These are phyloP conservation scores for Phymanthus crucifer DNA, from an alignment of 92 coral and sea anemone genomes.

Conservation along the genomic window DNA sequence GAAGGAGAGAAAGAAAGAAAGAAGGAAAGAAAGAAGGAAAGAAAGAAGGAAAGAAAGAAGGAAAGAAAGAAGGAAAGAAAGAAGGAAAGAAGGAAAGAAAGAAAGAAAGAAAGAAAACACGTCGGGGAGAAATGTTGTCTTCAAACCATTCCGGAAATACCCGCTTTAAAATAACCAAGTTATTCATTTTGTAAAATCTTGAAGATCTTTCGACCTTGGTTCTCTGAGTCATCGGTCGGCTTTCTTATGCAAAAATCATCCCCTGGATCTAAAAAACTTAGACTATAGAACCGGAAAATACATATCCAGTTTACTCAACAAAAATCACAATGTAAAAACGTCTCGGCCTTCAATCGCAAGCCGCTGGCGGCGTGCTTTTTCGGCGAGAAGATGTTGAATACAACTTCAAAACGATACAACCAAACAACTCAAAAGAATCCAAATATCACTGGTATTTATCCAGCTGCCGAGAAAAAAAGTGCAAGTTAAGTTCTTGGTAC, in stretches of 20 bases:
- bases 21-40: background rate
- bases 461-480: constrained; percentile 13
- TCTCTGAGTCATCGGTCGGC: constrained; percentile 15
- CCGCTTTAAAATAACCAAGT: background rate
- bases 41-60: background rate
- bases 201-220: background rate
- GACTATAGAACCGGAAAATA: constrained; percentile 19
- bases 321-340: background rate
- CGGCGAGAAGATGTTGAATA: constrained; percentile 3
- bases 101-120: background rate
- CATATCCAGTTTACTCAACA: constrained; percentile 13
- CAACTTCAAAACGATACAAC: background rate
- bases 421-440: constrained; percentile 8
- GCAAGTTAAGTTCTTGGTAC: background rate
- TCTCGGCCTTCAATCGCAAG: background rate
- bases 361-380: constrained; percentile 29
- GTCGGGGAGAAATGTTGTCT: background rate
- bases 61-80: background rate
- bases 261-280: background rate
- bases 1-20: background rate
- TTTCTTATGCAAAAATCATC: constrained; percentile 8
- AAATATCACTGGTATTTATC: constrained; percentile 3
- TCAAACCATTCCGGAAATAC: background rate
- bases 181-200: no score
- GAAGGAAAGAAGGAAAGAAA: background rate